These are phyloP conservation scores for Luffia ferchaultella DNA, from an alignment of 2,888 invertebrate genomes.

Conservation along the genomic window DNA sequence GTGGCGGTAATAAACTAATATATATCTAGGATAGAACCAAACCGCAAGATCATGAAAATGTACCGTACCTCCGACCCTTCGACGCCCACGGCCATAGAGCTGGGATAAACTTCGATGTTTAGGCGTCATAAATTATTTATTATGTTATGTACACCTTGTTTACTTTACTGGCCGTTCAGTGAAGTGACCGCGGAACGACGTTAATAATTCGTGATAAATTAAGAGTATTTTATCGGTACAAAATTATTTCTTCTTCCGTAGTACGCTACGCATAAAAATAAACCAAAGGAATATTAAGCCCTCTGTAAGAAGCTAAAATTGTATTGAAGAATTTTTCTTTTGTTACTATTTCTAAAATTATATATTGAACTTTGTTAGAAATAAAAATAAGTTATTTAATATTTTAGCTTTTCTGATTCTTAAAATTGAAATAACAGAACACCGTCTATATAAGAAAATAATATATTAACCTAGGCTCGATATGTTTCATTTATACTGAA, in stretches of 20 bases:
- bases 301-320: too few relatives aligned
- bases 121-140: constrained; percentile 59
- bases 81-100: constrained; percentile 15
- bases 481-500: too few relatives aligned
- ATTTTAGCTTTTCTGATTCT: too few relatives aligned
- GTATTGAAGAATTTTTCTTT: too few relatives aligned
- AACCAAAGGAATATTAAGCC: too few relatives aligned
- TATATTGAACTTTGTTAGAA: too few relatives aligned
- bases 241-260: neutral
- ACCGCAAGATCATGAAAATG: constrained; percentile 64
- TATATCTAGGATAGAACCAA: constrained; percentile 43
- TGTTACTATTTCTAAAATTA: too few relatives aligned
- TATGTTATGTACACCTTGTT: constrained; percentile 49
- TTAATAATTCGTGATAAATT: neutral
- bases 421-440: too few relatives aligned
- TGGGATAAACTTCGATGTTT: constrained; percentile 53
- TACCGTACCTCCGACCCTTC: constrained; percentile 44
- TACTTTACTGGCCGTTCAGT: constrained; percentile 43
- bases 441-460: too few relatives aligned
- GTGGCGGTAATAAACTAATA: constrained; percentile 55
- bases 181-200: constrained; percentile 27
- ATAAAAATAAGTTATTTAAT: too few relatives aligned
- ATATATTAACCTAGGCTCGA: too few relatives aligned
- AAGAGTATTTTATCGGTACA: neutral
- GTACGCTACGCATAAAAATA: too few relatives aligned